These are phyloP conservation scores for Leptinotarsa lineolata DNA, from an alignment of 1,140 invertebrate genomes.

Conservation along the genomic window DNA sequence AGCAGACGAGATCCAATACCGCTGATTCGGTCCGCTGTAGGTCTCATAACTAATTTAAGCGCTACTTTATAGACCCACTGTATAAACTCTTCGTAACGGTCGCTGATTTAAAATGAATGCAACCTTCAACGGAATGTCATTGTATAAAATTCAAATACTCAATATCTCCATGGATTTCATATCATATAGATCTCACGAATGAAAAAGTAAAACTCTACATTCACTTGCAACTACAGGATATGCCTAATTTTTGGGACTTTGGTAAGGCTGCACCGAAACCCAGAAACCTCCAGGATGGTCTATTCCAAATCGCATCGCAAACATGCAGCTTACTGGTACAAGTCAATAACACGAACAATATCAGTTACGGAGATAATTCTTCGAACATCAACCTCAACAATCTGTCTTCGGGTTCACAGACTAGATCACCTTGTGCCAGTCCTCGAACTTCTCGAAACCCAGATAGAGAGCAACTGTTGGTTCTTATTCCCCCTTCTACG, in stretches of 20 bases:
- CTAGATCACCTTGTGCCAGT: neutral
- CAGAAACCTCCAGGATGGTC: slow-evolving; percentile 69
- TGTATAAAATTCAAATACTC: too few species aligned
- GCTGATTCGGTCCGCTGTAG: too few species aligned
- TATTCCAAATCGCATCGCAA: slow-evolving; percentile 73
- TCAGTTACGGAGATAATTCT: slow-evolving; percentile 67
- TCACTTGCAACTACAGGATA: slow-evolving; percentile 38
- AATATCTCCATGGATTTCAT: too few species aligned
- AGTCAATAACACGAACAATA: slow-evolving; percentile 75
- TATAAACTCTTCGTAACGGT: too few species aligned
- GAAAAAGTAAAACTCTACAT: neutral
- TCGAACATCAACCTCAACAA: slow-evolving; percentile 65
- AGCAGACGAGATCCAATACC: too few species aligned
- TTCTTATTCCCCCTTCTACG: slow-evolving; percentile 46
- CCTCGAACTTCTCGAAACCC: slow-evolving; percentile 14
- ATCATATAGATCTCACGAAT: too few species aligned
- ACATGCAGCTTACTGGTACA: slow-evolving; percentile 73
- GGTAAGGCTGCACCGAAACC: slow-evolving; percentile 56
- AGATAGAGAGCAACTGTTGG: slow-evolving; percentile 50
- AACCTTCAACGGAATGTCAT: too few species aligned
- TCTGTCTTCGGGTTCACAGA: slow-evolving; percentile 24
- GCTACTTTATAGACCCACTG: too few species aligned
- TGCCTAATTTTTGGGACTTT: slow-evolving; percentile 65
- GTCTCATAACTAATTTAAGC: too few species aligned
- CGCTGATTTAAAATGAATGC: too few species aligned